These are phyloP conservation scores for Calephelis perditalis DNA, from an alignment of 2,888 invertebrate genomes.

Conservation along the genomic window DNA sequence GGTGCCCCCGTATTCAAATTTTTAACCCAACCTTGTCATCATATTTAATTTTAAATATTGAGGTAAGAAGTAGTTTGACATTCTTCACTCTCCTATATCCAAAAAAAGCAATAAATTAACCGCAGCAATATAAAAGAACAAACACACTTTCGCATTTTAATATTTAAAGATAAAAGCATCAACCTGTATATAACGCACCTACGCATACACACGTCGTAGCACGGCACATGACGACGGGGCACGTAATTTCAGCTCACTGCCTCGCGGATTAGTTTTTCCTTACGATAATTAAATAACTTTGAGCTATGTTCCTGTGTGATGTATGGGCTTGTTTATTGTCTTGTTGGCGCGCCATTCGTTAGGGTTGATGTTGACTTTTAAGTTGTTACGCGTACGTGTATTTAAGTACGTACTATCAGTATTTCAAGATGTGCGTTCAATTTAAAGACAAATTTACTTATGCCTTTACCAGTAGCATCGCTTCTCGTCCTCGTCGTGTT, in stretches of 20 bases:
- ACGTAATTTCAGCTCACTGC: constrained; percentile 65
- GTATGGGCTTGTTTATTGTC: constrained; percentile 71
- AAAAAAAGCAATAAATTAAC: too few relatives aligned
- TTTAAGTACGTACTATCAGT: constrained; percentile 15
- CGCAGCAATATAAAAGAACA: too few relatives aligned
- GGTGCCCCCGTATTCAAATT: too few relatives aligned
- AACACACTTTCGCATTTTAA: too few relatives aligned
- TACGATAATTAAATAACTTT: constrained; percentile 77
- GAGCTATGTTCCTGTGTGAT: constrained; percentile 71
- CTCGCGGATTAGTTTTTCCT: constrained; percentile 74
- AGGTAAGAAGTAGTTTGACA: too few relatives aligned
- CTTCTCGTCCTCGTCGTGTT: too few relatives aligned
- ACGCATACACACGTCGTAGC: constrained; percentile 39
- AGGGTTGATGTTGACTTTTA: constrained; percentile 42
- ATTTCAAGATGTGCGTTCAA: constrained; percentile 7
- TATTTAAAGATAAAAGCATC: constrained; percentile 24
- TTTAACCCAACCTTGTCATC: too few relatives aligned
- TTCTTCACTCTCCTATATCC: too few relatives aligned
- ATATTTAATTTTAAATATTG: too few relatives aligned
- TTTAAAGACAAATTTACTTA: background rate
- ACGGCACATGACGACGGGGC: constrained; percentile 57
- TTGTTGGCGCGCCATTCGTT: constrained; percentile 37
- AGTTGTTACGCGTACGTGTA: constrained; percentile 40
- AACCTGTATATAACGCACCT: constrained; percentile 45
- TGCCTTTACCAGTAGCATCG: too few relatives aligned